Conservation (phyloP, 2,113 vertebrate genomes). For the Muscicapa adusta region DNA sequence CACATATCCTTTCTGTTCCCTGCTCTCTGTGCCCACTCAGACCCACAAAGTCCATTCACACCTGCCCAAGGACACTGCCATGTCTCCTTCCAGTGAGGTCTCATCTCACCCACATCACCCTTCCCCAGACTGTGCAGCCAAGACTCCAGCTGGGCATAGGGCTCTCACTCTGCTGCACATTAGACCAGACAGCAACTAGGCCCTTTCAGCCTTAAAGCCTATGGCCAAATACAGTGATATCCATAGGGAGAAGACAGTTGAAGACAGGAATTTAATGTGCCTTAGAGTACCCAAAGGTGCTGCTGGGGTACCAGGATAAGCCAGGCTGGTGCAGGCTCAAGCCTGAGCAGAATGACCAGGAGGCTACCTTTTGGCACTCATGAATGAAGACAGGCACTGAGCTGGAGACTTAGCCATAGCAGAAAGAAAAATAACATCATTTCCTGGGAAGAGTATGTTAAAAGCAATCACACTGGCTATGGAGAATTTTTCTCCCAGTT, state of each 20-base stretch:
- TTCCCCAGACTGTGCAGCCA: background rate
- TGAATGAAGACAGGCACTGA: background rate
- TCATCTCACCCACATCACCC: background rate
- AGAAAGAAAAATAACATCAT: background rate
- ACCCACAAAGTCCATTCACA: background rate
- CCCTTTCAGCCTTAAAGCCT: background rate
- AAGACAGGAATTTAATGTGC: background rate
- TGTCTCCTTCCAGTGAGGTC: rapidly evolving
- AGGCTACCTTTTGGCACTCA: background rate
- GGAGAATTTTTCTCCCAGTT: background rate
- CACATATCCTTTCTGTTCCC: background rate
- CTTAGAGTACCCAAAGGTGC: background rate
- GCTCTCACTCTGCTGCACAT: background rate
- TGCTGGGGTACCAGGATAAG: background rate
- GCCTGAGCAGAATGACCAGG: background rate
- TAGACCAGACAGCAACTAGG: background rate
- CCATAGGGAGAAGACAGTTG: background rate
- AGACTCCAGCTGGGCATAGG: rapidly evolving
- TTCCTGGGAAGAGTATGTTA: background rate
- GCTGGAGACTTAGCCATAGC: background rate
- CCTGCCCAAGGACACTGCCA: background rate
- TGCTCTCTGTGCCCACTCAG: rapidly evolving
- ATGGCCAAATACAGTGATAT: background rate
- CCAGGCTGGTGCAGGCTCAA: background rate
- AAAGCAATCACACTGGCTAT: background rate